Evolutionary conservation across 2,888 invertebrate species (phyloP), one percentile per base, ranked within the genome.

Genomic region (Phrixothrix hirtus): DNA sequence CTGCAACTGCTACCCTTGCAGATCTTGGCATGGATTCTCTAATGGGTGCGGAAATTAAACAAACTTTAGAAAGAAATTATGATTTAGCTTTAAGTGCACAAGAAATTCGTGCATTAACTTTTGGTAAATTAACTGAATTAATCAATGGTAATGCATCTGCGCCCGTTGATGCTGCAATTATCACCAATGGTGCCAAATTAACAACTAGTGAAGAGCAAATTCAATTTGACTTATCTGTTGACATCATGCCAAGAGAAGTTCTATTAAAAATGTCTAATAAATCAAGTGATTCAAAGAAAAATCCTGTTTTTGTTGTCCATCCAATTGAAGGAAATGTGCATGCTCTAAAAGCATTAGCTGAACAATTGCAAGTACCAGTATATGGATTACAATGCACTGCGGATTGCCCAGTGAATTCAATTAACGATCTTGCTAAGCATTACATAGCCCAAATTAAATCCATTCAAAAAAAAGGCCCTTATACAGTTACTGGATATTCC

Each of bases 21-120:
- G 98, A 99, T 75, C 83, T 99, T 29, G 98, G 98, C 55, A 92
- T 99, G 87, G 98, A 99, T 74, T 97, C 97, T 1, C 79, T 99
- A 61, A 98, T 98, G 98, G 96, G 96, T 34, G 95, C 98, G 1
- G 99, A 99, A 81, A 95, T 99, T 70, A 97, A 97, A 75, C 96
- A 96, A 77, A 92, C 92, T 0, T 78, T 97, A 43, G 96, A 96
- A 75, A 83, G 95, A 47, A 92, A 90, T 69, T 95, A 89, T 77
- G 96, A 98, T 75, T 78, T 97, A 50, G 87, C 92, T 13, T 79
- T 98, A 55, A 88, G 90, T 56, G 91, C 95, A 62, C 92, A 92
- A 75, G 95, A 96, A 77, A 94, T 97, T 66, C 84, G 96, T 57
- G 83, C 80, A 41, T 79, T 95, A 34, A 93, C 92, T 0, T 88